phyloP scores from a whole-genome alignment of 2,888 invertebrate species.

The Eudemis profundana region DNA sequence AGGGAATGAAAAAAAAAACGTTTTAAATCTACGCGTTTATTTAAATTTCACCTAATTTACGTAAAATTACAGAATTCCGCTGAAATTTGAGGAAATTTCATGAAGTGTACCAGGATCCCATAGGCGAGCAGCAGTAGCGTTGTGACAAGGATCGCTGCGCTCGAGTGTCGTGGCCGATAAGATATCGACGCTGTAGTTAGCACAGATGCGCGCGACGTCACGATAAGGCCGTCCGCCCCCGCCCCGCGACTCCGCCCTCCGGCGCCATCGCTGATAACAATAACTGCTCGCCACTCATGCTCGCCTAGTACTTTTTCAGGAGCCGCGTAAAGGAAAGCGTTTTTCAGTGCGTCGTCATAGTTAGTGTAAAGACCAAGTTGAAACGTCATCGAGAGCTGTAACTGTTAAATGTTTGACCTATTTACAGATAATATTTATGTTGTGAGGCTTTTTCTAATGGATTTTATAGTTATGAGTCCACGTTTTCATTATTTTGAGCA shows the following conservation, averaged over 20 bases:
- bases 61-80: conserved; percentile 50
- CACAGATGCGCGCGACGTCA: conserved; percentile 68
- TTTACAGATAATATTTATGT: not conserved
- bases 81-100: conserved; percentile 63
- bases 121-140: conserved; percentile 52
- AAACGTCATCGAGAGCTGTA: conserved; percentile 27
- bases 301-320: conserved; percentile 82
- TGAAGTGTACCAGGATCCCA: conserved; percentile 65
- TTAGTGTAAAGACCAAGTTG: conserved; percentile 38
- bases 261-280: conserved; percentile 71
- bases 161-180: conserved; percentile 64
- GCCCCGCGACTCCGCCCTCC: conserved; percentile 53
- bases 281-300: conserved; percentile 70
- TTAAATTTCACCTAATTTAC: conserved; percentile 42
- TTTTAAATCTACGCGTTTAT: conserved; percentile 7
- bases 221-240: conserved; percentile 60
- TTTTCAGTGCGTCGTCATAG: conserved; percentile 66
- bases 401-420: conserved; percentile 7
- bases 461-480: conserved; percentile 44
- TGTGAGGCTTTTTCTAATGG: conserved; percentile 17
- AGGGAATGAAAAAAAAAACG: not conserved
- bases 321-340: conserved; percentile 64
- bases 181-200: conserved; percentile 66
- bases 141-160: conserved; percentile 54
- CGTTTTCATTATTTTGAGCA: not conserved